A percentile compares a stretch with the other conserved stretches of the same genome.
Conservation (phyloP, 2,888 invertebrate genomes). For the Pseudanteris insignis region DNA sequence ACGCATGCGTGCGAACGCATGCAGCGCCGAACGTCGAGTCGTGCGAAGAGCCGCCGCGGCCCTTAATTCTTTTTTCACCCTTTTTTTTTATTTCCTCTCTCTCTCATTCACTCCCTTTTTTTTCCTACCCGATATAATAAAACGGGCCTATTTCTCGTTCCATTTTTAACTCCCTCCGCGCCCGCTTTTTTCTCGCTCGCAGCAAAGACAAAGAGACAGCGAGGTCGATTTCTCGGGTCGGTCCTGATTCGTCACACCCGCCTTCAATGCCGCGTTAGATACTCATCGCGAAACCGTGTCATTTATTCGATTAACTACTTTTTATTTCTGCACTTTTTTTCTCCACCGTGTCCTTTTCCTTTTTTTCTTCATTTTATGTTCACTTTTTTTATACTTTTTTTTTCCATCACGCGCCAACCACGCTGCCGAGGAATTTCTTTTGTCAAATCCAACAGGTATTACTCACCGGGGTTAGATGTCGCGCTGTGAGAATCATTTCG, state of each 20-base stretch:
- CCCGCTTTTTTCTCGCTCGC: constrained; percentile 22
- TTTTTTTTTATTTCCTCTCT: too few species aligned
- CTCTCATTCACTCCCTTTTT: too few species aligned
- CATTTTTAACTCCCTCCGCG: constrained; percentile 18
- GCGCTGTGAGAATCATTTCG: constrained; percentile 6
- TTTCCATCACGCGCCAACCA: neutral
- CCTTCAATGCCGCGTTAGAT: constrained; percentile 45
- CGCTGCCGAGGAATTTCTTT: constrained; percentile 28
- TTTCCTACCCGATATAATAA: constrained; percentile 29
- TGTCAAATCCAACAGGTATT: constrained; percentile 22
- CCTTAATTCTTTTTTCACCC: neutral
- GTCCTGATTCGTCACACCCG: constrained; percentile 44
- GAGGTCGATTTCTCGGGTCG: constrained; percentile 39
- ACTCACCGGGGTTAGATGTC: constrained; percentile 3
- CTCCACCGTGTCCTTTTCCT: constrained; percentile 5
- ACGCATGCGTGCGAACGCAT: too few species aligned
- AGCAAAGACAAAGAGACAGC: constrained; percentile 39
- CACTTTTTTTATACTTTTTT: constrained; percentile 13
- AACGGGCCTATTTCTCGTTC: constrained; percentile 23
- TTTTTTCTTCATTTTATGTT: constrained; percentile 37
- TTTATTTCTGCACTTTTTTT: constrained; percentile 38
- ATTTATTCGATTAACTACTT: constrained; percentile 49
- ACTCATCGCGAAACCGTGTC: constrained; percentile 49
- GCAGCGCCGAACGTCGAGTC: too few species aligned
- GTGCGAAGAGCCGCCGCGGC: neutral